These are phyloP conservation scores for Epicampocera succincta DNA, from an alignment of 2,888 invertebrate genomes.

Conservation along the genomic window DNA sequence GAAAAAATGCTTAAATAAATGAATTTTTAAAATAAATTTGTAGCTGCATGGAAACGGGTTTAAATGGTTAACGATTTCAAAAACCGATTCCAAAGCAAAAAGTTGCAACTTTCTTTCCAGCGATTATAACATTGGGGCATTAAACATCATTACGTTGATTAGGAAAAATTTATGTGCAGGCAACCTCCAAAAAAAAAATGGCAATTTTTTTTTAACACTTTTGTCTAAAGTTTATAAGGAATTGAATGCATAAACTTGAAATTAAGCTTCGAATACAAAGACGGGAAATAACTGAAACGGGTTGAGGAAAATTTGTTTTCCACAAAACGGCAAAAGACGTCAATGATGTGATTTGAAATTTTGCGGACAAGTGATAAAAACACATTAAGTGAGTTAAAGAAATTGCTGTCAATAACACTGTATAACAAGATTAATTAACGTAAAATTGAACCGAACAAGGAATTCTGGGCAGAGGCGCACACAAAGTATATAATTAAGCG, in stretches of 20 bases:
- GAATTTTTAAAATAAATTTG: background rate
- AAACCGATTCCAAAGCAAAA: background rate
- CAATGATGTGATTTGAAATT: constrained; percentile 31
- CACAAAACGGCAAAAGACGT: constrained; percentile 1
- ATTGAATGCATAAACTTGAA: constrained; percentile 45
- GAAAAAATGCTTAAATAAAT: background rate
- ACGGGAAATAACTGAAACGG: background rate
- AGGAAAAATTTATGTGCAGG: constrained; percentile 47
- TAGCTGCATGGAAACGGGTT: constrained; percentile 29
- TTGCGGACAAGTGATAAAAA: constrained; percentile 28
- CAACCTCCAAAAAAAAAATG: constrained; percentile 36
- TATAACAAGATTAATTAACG: background rate
- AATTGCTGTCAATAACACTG: constrained; percentile 27
- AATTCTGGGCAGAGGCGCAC: too few species aligned
- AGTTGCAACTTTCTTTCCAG: constrained; percentile 62
- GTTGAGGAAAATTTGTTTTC: background rate
- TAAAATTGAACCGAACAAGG: too few species aligned
- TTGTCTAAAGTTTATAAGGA: constrained; percentile 42
- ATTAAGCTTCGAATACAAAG: background rate
- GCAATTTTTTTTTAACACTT: constrained; percentile 20
- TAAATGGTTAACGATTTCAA: background rate
- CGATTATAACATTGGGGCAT: constrained; percentile 63
- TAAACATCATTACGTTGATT: constrained; percentile 56
- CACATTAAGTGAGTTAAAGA: background rate
- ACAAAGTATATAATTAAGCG: too few species aligned